These are phyloP conservation scores for Arenaria interpres DNA, from an alignment of 2,113 vertebrate species.

Conservation along the genomic window DNA sequence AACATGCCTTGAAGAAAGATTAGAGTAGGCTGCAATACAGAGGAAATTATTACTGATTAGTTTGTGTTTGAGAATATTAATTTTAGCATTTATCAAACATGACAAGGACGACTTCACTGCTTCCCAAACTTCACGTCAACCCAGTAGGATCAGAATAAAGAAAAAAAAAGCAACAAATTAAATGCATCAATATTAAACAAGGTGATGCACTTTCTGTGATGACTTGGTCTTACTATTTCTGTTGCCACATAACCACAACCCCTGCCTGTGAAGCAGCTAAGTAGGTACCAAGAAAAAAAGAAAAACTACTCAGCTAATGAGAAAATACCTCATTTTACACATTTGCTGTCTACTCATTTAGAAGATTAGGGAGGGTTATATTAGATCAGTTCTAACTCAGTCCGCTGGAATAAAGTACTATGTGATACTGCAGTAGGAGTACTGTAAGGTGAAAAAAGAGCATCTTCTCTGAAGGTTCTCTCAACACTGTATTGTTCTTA, in stretches of 20 bases:
- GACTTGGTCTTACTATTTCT: not conserved
- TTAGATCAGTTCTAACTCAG: not conserved
- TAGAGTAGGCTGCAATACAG: not conserved
- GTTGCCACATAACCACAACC: not conserved
- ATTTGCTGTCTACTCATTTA: not conserved
- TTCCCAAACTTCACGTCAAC: not conserved
- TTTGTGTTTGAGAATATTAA: not conserved
- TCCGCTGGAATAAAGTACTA: not conserved
- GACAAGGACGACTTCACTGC: not conserved
- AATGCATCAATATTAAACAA: not conserved
- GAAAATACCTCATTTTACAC: not conserved
- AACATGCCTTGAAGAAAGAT: not conserved
- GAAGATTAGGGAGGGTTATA: not conserved
- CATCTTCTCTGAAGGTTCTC: not conserved
- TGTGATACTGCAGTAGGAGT: not conserved
- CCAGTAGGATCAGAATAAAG: not conserved
- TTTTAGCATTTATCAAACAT: not conserved
- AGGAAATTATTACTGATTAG: not conserved
- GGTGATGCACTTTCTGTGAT: not conserved
- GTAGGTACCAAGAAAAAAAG: not conserved
- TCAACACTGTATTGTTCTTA: not conserved
- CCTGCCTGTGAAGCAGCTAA: not conserved
- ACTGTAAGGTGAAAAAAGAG: not conserved
- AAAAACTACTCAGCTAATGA: not conserved
- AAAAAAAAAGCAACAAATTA: not conserved